Percentiles rank a stretch among this genome's conserved stretches.
phyloP scores from a whole-genome alignment of 2,113 vertebrate species.

The Damaliscus lunatus region DNA sequence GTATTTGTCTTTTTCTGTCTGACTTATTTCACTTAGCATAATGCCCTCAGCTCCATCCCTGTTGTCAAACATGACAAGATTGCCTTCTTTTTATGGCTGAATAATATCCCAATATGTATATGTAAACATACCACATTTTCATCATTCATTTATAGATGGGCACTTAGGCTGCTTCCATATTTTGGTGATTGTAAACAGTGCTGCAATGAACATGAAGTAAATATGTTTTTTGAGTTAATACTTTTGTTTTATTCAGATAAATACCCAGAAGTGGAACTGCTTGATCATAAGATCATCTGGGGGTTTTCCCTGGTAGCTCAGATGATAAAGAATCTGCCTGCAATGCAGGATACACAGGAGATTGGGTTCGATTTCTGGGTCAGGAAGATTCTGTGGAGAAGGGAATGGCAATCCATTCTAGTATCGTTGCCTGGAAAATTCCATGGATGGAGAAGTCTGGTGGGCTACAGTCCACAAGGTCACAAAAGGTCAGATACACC shows the following conservation, averaged over 20 bases:
- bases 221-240: neutral
- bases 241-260: neutral
- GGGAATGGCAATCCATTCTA: neutral
- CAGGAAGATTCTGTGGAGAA: neutral
- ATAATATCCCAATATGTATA: neutral
- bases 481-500: neutral
- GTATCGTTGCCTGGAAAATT: neutral
- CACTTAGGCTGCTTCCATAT: neutral
- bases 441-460: neutral
- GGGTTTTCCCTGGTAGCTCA: neutral
- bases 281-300: neutral
- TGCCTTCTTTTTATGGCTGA: neutral
- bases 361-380: neutral
- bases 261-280: neutral
- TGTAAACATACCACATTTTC: neutral
- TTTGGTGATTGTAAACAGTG: neutral
- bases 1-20: neutral
- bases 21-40: neutral
- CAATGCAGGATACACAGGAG: neutral
- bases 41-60: neutral
- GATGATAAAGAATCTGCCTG: neutral
- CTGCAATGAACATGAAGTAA: neutral
- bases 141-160: neutral
- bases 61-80: neutral
- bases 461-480: neutral